A percentile compares a stretch with the other conserved stretches of the same genome.
phyloP scores from a whole-genome alignment of 2,797 vertebrate genomes.

The Arrhamphus sclerolepis region DNA sequence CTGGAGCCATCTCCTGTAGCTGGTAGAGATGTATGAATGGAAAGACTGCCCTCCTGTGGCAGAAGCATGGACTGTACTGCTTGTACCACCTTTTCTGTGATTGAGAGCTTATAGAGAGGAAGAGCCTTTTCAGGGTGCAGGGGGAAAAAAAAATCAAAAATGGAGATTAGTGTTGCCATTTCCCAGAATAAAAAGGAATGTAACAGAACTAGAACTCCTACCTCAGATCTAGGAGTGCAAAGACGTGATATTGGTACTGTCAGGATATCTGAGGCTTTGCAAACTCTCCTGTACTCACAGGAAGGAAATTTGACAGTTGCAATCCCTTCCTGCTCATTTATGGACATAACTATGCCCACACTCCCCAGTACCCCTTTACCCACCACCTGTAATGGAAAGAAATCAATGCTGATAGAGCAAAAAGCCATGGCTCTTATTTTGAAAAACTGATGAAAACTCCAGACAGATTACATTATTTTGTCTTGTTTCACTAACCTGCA shows the following conservation, averaged over 20 bases:
- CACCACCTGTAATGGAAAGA: slow-evolving; percentile 82
- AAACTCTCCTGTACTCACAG: slow-evolving; percentile 91
- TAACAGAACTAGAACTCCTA: slow-evolving; percentile 57
- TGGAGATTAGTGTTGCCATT: slow-evolving; percentile 9
- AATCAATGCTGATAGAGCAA: too few species aligned
- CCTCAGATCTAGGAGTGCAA: slow-evolving; percentile 96
- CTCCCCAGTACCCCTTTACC: slow-evolving; percentile 96
- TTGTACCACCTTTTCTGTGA: slow-evolving; percentile 99
- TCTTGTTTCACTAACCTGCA: slow-evolving; percentile 85
- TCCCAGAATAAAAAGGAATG: background rate
- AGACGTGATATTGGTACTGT: slow-evolving; percentile 96
- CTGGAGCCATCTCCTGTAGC: slow-evolving; percentile 97
- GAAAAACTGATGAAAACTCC: too few species aligned
- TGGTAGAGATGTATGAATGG: slow-evolving; percentile 97
- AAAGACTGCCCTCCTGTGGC: slow-evolving; percentile 98
- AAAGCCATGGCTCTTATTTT: too few species aligned
- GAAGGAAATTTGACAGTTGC: slow-evolving; percentile 96
- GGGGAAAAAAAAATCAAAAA: background rate
- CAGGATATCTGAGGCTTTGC: slow-evolving; percentile 93
- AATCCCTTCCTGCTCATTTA: slow-evolving; percentile 98
- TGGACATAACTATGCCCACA: slow-evolving; percentile 94
- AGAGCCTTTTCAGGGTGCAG: slow-evolving; percentile 81
- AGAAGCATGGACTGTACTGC: slow-evolving; percentile 99
- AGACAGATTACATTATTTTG: background rate
- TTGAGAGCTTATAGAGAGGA: slow-evolving; percentile 97